Percentiles rank a stretch among this genome's conserved stretches.
These are phyloP conservation scores for Yponomeuta cagnagella DNA, from an alignment of 2,888 invertebrate species.

Conservation along the genomic window DNA sequence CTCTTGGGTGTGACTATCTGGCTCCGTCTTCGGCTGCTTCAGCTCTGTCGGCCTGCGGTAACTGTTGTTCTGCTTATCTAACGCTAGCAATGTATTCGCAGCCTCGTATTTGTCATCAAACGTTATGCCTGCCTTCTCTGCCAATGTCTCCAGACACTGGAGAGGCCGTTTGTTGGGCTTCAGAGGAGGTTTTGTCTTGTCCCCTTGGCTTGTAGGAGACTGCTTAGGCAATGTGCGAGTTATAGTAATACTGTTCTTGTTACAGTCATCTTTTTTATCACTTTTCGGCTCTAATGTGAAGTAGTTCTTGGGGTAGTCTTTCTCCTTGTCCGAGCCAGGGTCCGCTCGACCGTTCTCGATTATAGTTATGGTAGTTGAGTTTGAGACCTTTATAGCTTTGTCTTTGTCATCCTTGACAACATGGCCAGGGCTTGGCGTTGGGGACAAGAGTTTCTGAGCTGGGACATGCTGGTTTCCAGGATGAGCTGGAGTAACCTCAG, in stretches of 20 bases:
- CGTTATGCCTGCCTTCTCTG: conserved; percentile 83
- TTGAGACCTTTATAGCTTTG: conserved; percentile 60
- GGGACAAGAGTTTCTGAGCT: conserved; percentile 53
- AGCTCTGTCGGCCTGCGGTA: conserved; percentile 54
- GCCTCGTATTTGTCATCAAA: conserved; percentile 85
- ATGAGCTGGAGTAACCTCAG: conserved; percentile 39
- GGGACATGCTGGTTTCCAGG: conserved; percentile 56
- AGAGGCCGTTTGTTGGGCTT: conserved; percentile 62
- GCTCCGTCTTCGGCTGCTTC: conserved; percentile 57
- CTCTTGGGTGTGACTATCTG: conserved; percentile 49
- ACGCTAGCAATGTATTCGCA: conserved; percentile 77
- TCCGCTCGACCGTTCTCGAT: conserved; percentile 48
- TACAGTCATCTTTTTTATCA: conserved; percentile 66
- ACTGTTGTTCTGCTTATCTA: conserved; percentile 78
- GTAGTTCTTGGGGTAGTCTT: conserved; percentile 63
- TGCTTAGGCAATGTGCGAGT: conserved; percentile 59
- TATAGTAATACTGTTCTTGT: conserved; percentile 71
- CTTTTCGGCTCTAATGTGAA: conserved; percentile 62
- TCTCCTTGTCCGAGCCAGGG: conserved; percentile 56
- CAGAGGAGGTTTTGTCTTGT: conserved; percentile 45
- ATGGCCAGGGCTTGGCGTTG: conserved; percentile 43
- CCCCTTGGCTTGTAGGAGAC: conserved; percentile 43
- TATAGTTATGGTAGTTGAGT: conserved; percentile 64
- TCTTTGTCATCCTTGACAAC: conserved; percentile 61
- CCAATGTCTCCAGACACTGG: conserved; percentile 83